Base-by-base conservation (phyloP, 2,888 invertebrate genomes). In the Lithophane leautieri region DNA sequence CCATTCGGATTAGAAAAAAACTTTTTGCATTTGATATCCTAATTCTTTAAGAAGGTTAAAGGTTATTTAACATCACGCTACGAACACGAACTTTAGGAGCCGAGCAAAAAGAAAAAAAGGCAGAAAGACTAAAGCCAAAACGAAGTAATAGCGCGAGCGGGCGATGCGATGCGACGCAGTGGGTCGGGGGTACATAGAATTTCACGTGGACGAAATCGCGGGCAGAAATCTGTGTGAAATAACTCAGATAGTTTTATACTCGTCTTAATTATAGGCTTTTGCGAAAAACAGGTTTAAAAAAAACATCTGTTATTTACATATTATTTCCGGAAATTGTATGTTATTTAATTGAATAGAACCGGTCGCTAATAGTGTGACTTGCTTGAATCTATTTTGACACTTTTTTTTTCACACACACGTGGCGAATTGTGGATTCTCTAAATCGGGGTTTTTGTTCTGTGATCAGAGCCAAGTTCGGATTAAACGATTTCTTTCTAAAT, bases 331-430 rank as follows among this genome's bases (percentile, higher is more conserved):
- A 61, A 60, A 61, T 65, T n/a, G 28, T 47, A 11, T 40, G 40
- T 22, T 71, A 6, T 34, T 47, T 42, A 28, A 66, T 66, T 47
- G 9, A 61, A 42, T 22, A 25, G n/a, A 69, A 66, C 80, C 73
- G 63, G 73, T 73, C 28, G 25, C 61, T 80, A 61, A 66, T 42
- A 54, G 47, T 19, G 47, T 54, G 28, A 73, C 66, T 79, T 28
- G n/a, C 0, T 79, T 52, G 12, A 73, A 60, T 66, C 60, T 61
- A 61, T 79, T 73, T 78, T 47, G 25, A 73, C 40, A 60, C 19
- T 11, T 19, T 8, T 25, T 28, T 63, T 60, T n/a, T 52, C 34
- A 44, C 40, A 60, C n/a, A 16, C 25, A 54, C 42, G 52, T 79
- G 60, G 34, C n/a, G 14, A 47, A 34, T 44, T 60, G 44, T 44